Conservation (phyloP, 1,140 invertebrate species). For the Ips typographus region DNA sequence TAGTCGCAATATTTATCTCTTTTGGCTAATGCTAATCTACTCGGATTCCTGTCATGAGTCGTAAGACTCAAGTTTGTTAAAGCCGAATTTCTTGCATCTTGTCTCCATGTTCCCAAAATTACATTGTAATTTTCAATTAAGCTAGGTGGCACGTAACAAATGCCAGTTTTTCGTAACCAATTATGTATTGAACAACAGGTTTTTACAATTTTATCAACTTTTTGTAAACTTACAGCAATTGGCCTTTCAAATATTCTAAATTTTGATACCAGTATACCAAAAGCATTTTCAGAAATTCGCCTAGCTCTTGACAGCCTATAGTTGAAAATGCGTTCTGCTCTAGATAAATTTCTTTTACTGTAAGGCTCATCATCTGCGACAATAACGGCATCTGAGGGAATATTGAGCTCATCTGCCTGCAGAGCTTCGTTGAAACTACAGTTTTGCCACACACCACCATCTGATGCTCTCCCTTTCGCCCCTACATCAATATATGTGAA, state of each 20-base stretch:
- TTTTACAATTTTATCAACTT: conserved; percentile 21
- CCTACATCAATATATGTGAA: too few relatives aligned
- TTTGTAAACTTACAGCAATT: conserved; percentile 35
- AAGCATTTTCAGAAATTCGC: conserved; percentile 52
- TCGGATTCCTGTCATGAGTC: conserved; percentile 3
- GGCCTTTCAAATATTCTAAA: conserved; percentile 48
- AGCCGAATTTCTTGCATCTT: too few relatives aligned
- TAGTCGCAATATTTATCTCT: conserved; percentile 8
- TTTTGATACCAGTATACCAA: conserved; percentile 51
- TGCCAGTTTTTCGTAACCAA: conserved; percentile 22
- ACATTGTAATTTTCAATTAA: background rate
- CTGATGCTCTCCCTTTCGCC: too few relatives aligned
- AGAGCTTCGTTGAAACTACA: too few relatives aligned
- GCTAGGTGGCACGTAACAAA: background rate
- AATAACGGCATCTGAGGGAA: background rate
- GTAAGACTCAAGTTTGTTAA: background rate
- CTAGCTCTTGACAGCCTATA: conserved; percentile 42
- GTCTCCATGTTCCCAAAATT: background rate
- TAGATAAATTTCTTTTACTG: conserved; percentile 29
- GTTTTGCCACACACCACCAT: too few relatives aligned
- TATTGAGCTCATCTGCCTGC: too few relatives aligned
- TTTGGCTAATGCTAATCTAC: conserved; percentile 2
- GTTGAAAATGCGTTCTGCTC: conserved; percentile 48
- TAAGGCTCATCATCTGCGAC: conserved; percentile 22
- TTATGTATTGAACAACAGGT: conserved; percentile 33